Conservation (phyloP, 2,113 vertebrate species). For the Bubo blakistoni region DNA sequence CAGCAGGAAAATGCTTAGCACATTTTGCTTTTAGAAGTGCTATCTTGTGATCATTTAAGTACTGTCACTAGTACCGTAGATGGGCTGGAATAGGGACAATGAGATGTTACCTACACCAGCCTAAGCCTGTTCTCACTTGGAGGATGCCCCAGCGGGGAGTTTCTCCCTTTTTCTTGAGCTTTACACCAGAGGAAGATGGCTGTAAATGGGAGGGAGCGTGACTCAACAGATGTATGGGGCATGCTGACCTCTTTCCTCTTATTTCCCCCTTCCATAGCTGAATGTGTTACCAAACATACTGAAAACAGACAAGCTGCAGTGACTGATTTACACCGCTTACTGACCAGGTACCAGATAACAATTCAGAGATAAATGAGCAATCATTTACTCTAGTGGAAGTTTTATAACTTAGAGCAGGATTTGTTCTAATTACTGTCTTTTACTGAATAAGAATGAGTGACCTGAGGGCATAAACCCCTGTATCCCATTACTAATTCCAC, state of each 20-base stretch:
- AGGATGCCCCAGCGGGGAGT: neutral
- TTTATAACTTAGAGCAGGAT: neutral
- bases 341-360: neutral
- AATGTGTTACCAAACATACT: neutral
- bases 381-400: neutral
- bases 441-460: neutral
- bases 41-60: accelerated
- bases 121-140: neutral
- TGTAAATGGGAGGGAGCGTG: neutral
- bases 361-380: neutral
- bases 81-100: neutral
- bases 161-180: neutral
- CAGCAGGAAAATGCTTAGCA: neutral
- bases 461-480: neutral
- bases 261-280: neutral
- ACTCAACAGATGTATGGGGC: neutral
- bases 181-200: neutral
- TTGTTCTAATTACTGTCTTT: neutral
- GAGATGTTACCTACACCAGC: neutral
- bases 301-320: neutral
- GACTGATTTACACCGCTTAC: neutral
- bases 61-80: neutral
- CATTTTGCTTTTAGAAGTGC: neutral
- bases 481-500: neutral
- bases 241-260: neutral